Conservation (phyloP, 1,140 invertebrate genomes). For the Drosophila kepulauana region DNA sequence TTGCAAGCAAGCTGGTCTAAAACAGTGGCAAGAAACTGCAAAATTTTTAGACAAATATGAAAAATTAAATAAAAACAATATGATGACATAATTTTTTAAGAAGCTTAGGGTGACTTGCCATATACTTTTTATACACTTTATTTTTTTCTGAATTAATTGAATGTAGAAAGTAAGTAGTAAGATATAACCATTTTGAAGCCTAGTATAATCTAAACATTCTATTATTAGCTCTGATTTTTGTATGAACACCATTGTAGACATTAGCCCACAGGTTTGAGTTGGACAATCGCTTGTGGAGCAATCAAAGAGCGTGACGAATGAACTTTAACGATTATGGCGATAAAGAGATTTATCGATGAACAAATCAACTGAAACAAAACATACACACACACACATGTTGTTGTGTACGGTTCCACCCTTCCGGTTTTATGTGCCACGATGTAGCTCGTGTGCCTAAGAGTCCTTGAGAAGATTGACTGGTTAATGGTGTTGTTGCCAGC, state of each 20-base stretch:
- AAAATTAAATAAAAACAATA: neutral
- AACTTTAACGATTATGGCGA: constrained; percentile 82
- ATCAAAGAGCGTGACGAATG: constrained; percentile 77
- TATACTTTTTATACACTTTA: too few species aligned
- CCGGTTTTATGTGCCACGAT: constrained; percentile 31
- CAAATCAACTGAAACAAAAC: constrained; percentile 75
- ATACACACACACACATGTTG: constrained; percentile 18
- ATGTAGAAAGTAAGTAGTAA: too few species aligned
- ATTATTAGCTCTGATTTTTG: neutral
- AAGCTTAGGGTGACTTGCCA: too few species aligned
- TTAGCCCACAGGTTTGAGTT: constrained; percentile 23
- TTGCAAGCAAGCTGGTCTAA: neutral
- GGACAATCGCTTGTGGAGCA: constrained; percentile 47
- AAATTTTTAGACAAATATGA: neutral
- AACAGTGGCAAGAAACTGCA: constrained; percentile 30
- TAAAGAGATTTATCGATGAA: constrained; percentile 79
- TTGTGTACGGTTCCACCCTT: constrained; percentile 30
- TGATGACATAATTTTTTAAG: too few species aligned
- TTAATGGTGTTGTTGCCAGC: constrained; percentile 5
- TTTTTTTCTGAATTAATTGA: too few species aligned
- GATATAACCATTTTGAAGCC: too few species aligned
- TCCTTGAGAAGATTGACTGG: constrained; percentile 39
- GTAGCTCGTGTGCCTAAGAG: constrained; percentile 40
- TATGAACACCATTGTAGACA: constrained; percentile 19
- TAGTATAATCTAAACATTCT: neutral